A percentile compares a stretch with the other conserved stretches of the same genome.
These are phyloP conservation scores for Porites rus DNA, from an alignment of 92 coral and sea anemone genomes.

Conservation along the genomic window DNA sequence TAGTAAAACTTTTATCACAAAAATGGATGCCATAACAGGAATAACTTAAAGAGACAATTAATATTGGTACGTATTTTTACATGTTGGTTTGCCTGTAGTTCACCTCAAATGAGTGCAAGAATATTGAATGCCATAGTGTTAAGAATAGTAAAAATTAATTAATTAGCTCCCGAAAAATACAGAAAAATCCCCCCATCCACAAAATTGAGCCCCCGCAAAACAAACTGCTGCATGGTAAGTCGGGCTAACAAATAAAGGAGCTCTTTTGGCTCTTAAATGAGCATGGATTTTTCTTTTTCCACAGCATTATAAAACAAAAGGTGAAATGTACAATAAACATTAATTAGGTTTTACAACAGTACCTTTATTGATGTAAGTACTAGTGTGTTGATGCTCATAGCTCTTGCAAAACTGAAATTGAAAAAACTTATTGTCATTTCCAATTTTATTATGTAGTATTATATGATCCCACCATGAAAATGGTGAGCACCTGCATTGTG, in stretches of 20 bases:
- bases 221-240: neutral
- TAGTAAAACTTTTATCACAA: no score
- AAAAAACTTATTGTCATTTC: neutral
- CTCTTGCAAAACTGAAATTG: slow-evolving; percentile 88
- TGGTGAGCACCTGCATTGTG: no score
- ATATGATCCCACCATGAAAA: no score
- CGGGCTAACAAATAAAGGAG: neutral
- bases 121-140: no score
- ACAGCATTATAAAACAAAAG: neutral
- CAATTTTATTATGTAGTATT: no score
- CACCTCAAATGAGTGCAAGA: no score
- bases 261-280: neutral
- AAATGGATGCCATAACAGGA: no score
- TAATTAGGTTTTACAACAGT: neutral
- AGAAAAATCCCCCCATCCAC: neutral
- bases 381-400: slow-evolving; percentile 98
- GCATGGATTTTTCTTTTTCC: neutral
- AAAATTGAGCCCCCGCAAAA: neutral
- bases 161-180: no score
- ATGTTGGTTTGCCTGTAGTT: no score
- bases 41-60: no score
- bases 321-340: neutral
- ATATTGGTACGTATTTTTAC: no score
- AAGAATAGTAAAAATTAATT: no score
- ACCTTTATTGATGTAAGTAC: slow-evolving; percentile 99